Evolutionary conservation across 2,113 vertebrate species (phyloP), one percentile per base, ranked within the genome.

Genomic region (Albula glossodonta): DNA sequence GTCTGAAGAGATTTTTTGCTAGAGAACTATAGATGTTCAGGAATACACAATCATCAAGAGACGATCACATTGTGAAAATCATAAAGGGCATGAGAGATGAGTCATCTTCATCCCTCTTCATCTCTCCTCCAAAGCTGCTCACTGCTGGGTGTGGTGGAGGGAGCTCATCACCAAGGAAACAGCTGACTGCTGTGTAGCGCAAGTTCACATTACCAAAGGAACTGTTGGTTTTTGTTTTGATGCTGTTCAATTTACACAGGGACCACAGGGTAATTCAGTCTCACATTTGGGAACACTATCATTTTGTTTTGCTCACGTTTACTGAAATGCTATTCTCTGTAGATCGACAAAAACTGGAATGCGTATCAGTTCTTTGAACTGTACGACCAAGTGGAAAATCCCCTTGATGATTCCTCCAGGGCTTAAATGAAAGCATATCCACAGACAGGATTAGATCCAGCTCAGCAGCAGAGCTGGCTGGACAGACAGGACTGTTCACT

Each of bases 161-260:
- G 6, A 4, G 25, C n/a, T 74, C 7, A n/a, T 70, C 70, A 74
- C 82, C 60, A 70, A 70, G 60, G 82, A 70, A 70, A 83, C 82
- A 17, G 11, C 41, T 2, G 81, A 63, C 81, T 60, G 15, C 49
- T 70, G 15, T 19, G n/a, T 8, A 4, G 41, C 31, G n/a, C 4
- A 13, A 48, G 31, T 19, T 31, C 31, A 48, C 6, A 22, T 77
- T 10, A 56, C 12, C 53, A 56, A 12, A 9, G 12, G n/a, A 70
- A n/a, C 15, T 70, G 19, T n/a, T 70, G 19, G 3, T n/a, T 22
- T 22, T n/a, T 4, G 22, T 2, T n/a, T 70, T 70, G 63, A 70
- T 17, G 7, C n/a, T 22, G 17, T 4, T 70, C 2, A n/a, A 22
- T 17, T 70, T 70, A 70, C 63, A 70, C n/a, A 22, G 57, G 17